Percentiles rank a stretch among this genome's conserved stretches.
phyloP scores from a whole-genome alignment of 1,140 invertebrate genomes.

The Proctacanthus coquilletti region DNA sequence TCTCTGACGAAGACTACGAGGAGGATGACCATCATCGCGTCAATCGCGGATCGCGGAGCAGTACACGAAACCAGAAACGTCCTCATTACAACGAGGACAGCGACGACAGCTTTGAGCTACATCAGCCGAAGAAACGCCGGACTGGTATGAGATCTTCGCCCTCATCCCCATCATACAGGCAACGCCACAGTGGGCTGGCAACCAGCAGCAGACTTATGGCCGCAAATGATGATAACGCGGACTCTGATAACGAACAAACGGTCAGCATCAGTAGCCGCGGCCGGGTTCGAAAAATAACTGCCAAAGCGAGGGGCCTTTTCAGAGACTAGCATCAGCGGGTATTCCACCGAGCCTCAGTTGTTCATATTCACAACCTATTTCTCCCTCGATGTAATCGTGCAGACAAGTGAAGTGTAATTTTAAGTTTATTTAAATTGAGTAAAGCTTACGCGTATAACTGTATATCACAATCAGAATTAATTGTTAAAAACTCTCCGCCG shows the following conservation, averaged over 20 bases:
- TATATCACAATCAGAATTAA: no score
- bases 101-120: constrained; percentile 23
- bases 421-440: no score
- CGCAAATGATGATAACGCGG: constrained; percentile 13
- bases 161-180: background rate
- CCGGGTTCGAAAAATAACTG: constrained; percentile 63
- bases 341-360: no score
- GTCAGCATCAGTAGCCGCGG: constrained; percentile 68
- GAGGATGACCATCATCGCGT: background rate
- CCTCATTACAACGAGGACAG: constrained; percentile 48
- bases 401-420: no score
- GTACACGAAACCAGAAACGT: constrained; percentile 33
- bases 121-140: constrained; percentile 10
- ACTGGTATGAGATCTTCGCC: constrained; percentile 8
- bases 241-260: constrained; percentile 29
- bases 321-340: constrained; percentile 34
- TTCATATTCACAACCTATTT: no score
- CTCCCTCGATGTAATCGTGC: no score
- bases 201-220: constrained; percentile 26
- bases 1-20: constrained; percentile 1
- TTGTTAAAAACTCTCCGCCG: no score
- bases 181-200: constrained; percentile 8
- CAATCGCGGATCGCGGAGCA: constrained; percentile 9
- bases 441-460: no score
- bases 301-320: constrained; percentile 53